phyloP scores from a whole-genome alignment of 2,888 invertebrate genomes.

The Scaptomyza flava region DNA sequence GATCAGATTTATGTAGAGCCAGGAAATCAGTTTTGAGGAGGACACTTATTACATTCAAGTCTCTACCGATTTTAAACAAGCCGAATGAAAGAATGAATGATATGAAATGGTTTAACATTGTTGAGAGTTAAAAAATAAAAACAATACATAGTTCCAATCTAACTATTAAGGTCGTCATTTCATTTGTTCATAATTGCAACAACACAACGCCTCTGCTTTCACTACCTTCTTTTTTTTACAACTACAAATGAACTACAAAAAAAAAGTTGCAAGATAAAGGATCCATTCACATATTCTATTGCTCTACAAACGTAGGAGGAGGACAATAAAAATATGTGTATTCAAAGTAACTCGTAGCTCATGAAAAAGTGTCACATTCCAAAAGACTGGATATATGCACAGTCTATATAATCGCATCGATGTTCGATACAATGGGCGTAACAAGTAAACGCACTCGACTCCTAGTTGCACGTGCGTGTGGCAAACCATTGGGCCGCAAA shows the following conservation, averaged over 20 bases:
- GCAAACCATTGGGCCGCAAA: conserved; percentile 64
- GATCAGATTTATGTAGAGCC: no score
- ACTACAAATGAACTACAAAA: conserved; percentile 31
- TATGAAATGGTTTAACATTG: no score
- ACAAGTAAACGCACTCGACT: conserved; percentile 62
- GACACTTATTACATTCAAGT: no score
- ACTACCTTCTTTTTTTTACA: conserved; percentile 5
- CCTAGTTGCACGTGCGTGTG: conserved; percentile 70
- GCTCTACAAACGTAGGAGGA: conserved; percentile 19
- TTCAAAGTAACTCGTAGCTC: conserved; percentile 73
- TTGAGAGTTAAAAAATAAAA: no score
- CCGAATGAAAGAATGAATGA: no score
- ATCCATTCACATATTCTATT: conserved; percentile 42
- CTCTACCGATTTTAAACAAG: no score
- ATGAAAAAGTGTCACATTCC: conserved; percentile 62
- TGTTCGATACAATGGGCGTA: conserved; percentile 56
- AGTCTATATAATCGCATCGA: conserved; percentile 35
- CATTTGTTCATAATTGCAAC: conserved; percentile 52
- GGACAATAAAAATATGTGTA: conserved; percentile 44
- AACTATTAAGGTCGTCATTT: no score
- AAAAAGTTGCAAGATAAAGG: conserved; percentile 31
- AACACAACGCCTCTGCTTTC: conserved; percentile 60
- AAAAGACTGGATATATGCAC: conserved; percentile 5
- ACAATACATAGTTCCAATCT: no score
- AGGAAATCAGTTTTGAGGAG: no score